Evolutionary conservation across 2,888 invertebrate species (phyloP), one percentile per base, ranked within the genome.

Genomic region (Aphodius granarius): DNA sequence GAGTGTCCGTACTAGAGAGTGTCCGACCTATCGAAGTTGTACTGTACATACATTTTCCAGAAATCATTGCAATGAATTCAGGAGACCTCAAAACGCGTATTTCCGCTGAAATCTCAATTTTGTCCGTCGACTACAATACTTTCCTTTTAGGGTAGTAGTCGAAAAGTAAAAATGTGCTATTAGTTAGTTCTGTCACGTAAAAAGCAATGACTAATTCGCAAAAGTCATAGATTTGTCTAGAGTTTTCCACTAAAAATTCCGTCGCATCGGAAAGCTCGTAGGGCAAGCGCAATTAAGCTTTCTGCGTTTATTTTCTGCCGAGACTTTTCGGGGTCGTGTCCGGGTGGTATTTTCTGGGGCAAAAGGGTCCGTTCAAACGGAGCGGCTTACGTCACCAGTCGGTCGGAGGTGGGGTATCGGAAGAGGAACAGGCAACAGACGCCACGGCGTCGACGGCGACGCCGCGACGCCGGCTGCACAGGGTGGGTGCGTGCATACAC

Each of bases 371-470:
- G 66, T 66, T 66, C 15, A 21, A 19, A n/a, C 20, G 21, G 19
- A n/a, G 21, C 15, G 19, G 66, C n/a, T n/a, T 66, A 21, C n/a
- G 66, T 21, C 66, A 63, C 63, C 20, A 17, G 21, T n/a, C 22
- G 74, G 72, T 74, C 74, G 76, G 77, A 78, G 77, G 75, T 73
- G 77, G 73, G 78, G 79, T 75, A 78, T 73, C 74, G 76, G 73
- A 70, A 73, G 43, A 43, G 43, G 43, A 43, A 43, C 43, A 43
- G 76, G 78, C 77, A 64, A 75, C 76, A 81, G 81, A 81, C 81
- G 77, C 80, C 80, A 77, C 43, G 43, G 43, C 13, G 43, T 43
- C 81, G 81, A 79, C 81, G 80, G 80, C 81, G 78, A 78, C 77
- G 78, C 76, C 78, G 77, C 79, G 80, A 79, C 81, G 81, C 79